phyloP scores from a whole-genome alignment of 2,113 vertebrate genomes.

The Dicerorhinus sumatrensis region DNA sequence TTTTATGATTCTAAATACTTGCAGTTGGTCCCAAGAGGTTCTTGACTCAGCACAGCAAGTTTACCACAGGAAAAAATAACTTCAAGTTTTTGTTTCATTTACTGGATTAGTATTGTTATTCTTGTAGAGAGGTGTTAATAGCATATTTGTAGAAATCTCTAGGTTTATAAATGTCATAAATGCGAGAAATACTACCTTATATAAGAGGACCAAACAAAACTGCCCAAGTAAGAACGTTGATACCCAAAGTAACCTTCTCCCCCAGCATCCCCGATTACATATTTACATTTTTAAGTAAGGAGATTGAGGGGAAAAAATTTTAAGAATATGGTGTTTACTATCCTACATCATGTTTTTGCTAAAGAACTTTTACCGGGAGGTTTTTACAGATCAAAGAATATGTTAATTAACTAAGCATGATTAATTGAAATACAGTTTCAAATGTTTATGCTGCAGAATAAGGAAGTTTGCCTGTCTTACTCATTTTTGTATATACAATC shows the following conservation, averaged over 20 bases:
- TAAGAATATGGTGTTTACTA: background rate
- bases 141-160: background rate
- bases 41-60: background rate
- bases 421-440: background rate
- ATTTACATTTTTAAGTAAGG: constrained; percentile 1
- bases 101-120: background rate
- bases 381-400: constrained; percentile 18
- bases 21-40: background rate
- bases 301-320: background rate
- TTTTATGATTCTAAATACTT: background rate
- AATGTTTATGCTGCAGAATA: background rate
- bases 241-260: background rate
- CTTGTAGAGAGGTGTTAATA: background rate
- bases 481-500: background rate
- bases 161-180: background rate
- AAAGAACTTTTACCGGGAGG: background rate
- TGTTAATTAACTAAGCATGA: constrained; percentile 22
- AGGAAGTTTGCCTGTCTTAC: background rate
- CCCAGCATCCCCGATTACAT: background rate
- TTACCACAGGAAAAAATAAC: background rate
- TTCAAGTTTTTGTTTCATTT: background rate
- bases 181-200: background rate
- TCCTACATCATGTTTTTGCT: background rate
- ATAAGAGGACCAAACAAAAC: constrained; percentile 4
- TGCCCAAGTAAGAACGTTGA: background rate